Conservation (phyloP, 2,797 vertebrate species). For the Pseudochirops corinnae region DNA sequence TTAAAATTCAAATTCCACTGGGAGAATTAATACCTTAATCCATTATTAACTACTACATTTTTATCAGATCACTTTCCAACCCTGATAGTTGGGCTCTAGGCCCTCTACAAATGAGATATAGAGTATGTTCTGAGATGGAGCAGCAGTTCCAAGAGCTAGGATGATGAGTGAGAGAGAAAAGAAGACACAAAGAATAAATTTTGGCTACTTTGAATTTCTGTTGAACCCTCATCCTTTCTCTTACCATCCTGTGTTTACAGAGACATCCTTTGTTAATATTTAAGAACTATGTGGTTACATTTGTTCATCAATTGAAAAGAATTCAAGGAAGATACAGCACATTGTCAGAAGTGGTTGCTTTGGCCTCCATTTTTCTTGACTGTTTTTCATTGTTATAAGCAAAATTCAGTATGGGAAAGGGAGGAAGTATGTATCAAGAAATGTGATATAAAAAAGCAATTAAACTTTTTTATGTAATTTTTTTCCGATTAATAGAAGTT, state of each 20-base stretch:
- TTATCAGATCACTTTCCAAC: constrained; percentile 13
- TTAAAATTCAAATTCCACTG: not conserved
- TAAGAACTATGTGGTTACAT: not conserved
- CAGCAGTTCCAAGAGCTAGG: not conserved
- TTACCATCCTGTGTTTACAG: not conserved
- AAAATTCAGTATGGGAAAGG: not conserved
- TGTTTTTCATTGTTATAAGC: not conserved
- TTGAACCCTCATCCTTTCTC: not conserved
- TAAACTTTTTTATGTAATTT: not conserved
- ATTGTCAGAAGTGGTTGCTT: not conserved
- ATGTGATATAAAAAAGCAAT: not conserved
- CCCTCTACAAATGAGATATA: not conserved
- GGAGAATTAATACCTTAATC: not conserved
- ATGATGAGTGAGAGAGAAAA: not conserved
- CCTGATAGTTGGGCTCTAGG: not conserved
- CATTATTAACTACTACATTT: constrained; percentile 37
- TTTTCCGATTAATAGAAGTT: not conserved
- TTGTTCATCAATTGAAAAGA: not conserved
- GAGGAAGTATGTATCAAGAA: not conserved
- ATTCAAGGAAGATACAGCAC: not conserved
- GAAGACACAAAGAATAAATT: not conserved
- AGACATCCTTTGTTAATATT: not conserved
- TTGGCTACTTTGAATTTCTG: not conserved
- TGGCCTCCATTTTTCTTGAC: not conserved
- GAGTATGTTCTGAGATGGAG: not conserved